Evolutionary conservation across 1,140 invertebrate species (phyloP).

Genomic region (Bombus sibiricus): DNA sequence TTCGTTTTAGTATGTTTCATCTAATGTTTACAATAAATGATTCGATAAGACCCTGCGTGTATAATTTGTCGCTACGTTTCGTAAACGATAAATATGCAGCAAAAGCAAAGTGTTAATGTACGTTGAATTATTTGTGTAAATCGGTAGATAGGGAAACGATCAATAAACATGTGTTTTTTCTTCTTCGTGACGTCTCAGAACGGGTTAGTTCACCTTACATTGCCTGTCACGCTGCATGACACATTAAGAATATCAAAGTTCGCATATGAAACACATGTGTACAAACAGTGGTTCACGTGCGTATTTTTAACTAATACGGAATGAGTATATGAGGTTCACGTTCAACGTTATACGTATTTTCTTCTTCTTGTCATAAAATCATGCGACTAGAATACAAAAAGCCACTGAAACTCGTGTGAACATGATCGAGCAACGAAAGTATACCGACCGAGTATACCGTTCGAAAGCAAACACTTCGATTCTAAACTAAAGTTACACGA

Average conservation of each 20-base stretch:
- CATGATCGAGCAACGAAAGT: not conserved
- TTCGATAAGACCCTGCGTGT: not conserved
- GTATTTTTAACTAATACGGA: not conserved
- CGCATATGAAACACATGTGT: not conserved
- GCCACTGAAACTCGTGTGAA: not conserved
- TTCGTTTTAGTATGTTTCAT: not conserved
- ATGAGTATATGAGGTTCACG: not conserved
- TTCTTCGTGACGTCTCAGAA: not conserved
- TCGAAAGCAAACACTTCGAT: not conserved
- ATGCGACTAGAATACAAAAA: constrained; percentile 5
- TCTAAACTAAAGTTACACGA: not conserved
- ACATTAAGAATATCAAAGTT: not conserved
- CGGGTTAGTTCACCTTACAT: not conserved
- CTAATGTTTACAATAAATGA: not conserved
- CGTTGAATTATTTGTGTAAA: not conserved
- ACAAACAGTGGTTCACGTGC: not conserved
- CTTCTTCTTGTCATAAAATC: not conserved
- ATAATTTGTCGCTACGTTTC: not conserved
- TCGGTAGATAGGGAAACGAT: not conserved
- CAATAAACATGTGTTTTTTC: not conserved
- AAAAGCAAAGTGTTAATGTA: not conserved
- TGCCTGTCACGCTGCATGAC: constrained; percentile 11
- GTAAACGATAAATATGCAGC: not conserved
- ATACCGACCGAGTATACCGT: not conserved
- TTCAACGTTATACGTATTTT: not conserved